Percentiles rank a stretch among this genome's conserved stretches.
Conservation (phyloP, 2,113 vertebrate genomes). For the Peromyscus polionotus region DNA sequence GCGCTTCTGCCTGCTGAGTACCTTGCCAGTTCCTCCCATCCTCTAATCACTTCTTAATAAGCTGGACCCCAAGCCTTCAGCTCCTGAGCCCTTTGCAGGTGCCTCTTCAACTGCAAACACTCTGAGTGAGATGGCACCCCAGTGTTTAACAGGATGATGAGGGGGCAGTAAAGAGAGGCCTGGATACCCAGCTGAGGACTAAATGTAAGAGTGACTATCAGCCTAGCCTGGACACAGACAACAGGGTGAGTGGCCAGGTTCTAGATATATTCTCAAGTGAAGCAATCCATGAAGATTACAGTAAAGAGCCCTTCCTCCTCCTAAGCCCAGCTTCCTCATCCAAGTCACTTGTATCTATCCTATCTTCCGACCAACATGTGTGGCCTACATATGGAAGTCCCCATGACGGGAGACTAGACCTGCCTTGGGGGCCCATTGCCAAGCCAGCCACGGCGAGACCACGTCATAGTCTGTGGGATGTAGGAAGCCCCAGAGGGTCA, state of each 20-base stretch:
- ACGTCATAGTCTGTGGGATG: background rate
- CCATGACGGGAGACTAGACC: background rate
- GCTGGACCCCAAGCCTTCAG: background rate
- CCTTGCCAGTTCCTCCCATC: background rate
- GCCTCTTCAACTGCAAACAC: background rate
- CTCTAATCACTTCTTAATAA: background rate
- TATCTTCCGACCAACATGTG: background rate
- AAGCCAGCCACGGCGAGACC: background rate
- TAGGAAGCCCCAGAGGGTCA: background rate
- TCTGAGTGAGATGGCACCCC: background rate
- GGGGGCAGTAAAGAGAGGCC: background rate
- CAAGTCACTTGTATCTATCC: background rate
- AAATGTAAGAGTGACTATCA: background rate
- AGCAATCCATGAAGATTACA: background rate
- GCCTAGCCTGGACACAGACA: accelerated
- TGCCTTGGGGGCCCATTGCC: no score
- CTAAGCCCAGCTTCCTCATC: background rate
- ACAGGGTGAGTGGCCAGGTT: background rate
- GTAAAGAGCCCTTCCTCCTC: background rate
- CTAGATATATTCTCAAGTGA: background rate
- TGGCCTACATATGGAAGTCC: background rate
- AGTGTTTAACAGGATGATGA: background rate
- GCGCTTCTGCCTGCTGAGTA: background rate
- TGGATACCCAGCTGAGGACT: background rate
- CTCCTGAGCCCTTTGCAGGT: background rate